Conservation (phyloP, 2,113 vertebrate genomes). For the Mirza zaza region DNA sequence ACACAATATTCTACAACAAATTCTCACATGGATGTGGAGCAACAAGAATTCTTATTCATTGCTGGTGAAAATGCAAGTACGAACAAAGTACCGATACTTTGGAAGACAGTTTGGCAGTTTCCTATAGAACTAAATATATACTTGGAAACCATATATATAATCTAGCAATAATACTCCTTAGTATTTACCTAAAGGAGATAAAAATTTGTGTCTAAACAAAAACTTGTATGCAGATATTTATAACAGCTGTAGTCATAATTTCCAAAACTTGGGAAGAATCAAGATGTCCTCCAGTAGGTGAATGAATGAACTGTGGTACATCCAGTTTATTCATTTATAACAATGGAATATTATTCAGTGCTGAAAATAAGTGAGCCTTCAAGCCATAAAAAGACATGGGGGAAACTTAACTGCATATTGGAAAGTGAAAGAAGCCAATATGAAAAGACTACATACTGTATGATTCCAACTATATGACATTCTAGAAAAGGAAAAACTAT, state of each 20-base stretch:
- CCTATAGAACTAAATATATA: background rate
- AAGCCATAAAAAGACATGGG: background rate
- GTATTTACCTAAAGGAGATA: background rate
- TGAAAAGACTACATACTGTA: no score
- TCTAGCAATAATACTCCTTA: background rate
- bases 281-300: background rate
- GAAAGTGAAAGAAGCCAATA: background rate
- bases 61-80: background rate
- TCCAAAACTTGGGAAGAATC: background rate
- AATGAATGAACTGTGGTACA: background rate
- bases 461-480: no score
- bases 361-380: background rate
- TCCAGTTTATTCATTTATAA: no score
- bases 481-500: no score
- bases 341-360: background rate
- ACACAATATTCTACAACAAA: background rate
- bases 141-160: background rate
- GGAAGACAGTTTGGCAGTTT: background rate
- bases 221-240: background rate
- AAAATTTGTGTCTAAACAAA: background rate
- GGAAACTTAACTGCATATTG: no score
- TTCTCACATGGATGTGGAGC: background rate
- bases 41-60: background rate
- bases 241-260: background rate
- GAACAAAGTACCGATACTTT: background rate